These are phyloP conservation scores for Pediacus dermestoides DNA, from an alignment of 2,888 invertebrate species.

Conservation along the genomic window DNA sequence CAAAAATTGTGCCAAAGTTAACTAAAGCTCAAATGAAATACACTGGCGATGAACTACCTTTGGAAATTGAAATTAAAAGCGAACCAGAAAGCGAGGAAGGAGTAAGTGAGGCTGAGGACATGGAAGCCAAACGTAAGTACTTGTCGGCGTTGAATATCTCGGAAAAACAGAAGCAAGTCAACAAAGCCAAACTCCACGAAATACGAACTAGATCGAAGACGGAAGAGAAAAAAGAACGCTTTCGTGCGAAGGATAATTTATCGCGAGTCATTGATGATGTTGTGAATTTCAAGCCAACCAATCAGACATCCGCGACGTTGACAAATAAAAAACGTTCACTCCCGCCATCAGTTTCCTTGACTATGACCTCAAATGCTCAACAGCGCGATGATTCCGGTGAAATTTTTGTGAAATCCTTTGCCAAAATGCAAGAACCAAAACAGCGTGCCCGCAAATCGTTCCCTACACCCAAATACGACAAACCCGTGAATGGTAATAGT, in stretches of 20 bases:
- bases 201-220: slow-evolving; percentile 41
- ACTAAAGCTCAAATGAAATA: background rate
- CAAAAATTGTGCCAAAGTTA: background rate
- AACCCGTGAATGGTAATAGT: slow-evolving; percentile 10
- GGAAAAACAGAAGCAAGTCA: slow-evolving; percentile 35
- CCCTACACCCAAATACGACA: slow-evolving; percentile 31
- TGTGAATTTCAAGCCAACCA: no score
- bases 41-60: background rate
- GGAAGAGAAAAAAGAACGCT: slow-evolving; percentile 36
- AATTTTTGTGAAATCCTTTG: slow-evolving; percentile 42
- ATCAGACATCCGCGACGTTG: slow-evolving; percentile 14
- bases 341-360: background rate
- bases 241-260: slow-evolving; percentile 30
- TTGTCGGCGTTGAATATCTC: slow-evolving; percentile 44
- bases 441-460: slow-evolving; percentile 44
- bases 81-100: slow-evolving; percentile 41
- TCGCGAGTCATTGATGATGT: slow-evolving; percentile 31
- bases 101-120: slow-evolving; percentile 31
- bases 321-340: background rate
- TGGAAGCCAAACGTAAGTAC: slow-evolving; percentile 41
- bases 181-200: slow-evolving; percentile 31
- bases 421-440: slow-evolving; percentile 35
- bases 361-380: background rate
- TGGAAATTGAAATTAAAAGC: slow-evolving; percentile 38
- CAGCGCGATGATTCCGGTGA: slow-evolving; percentile 19